Evolutionary conservation across 2,797 vertebrate species (phyloP), one percentile per base, ranked within the genome.

Genomic region (Falco naumanni): DNA sequence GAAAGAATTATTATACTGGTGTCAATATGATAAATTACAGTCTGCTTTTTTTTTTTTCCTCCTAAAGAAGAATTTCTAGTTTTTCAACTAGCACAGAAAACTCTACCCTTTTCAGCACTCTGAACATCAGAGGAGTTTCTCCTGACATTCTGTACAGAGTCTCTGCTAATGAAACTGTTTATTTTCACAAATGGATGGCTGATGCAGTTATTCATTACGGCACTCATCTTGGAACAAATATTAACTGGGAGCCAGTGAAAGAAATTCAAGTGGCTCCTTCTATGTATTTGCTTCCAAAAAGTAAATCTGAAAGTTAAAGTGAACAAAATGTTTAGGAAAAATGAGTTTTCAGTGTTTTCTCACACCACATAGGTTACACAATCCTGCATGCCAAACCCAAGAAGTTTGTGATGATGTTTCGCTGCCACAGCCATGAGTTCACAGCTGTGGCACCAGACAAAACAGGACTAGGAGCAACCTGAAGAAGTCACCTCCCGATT

Each of bases 1-100:
- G 93, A 91, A 83, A 91, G 90, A 92, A 89, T 91, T 95, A 95
- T 90, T 96, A 94, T 90, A 83, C 76, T 50, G 48, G 59, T 88
- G 94, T 96, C 96, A 94, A 93, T 96, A 91, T 95, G 96, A 97
- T 76, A 96, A 96, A 96, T 94, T 96, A 80, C 53, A 63, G 59
- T 11, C 48, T 39, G 39, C 39, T 74, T 34, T 65, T 53, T 63
- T 93, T 76, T n/a, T 9, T 45, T 45, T 18, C 5, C 34, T 5
- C 34, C 63, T 53, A 64, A 92, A 57, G 51, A 71, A 33, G 59
- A 90, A 80, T 87, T 91, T 92, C 59, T 61, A 64, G 37, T 68
- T 95, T 91, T 89, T 68, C 81, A 84, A 10, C 66, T 72, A 65
- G 34, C 19, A 45, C 25, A 86, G 34, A 93, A 87, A 76, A 50